Conservation (phyloP, 2,113 vertebrate species). For the Colaptes auratus region DNA sequence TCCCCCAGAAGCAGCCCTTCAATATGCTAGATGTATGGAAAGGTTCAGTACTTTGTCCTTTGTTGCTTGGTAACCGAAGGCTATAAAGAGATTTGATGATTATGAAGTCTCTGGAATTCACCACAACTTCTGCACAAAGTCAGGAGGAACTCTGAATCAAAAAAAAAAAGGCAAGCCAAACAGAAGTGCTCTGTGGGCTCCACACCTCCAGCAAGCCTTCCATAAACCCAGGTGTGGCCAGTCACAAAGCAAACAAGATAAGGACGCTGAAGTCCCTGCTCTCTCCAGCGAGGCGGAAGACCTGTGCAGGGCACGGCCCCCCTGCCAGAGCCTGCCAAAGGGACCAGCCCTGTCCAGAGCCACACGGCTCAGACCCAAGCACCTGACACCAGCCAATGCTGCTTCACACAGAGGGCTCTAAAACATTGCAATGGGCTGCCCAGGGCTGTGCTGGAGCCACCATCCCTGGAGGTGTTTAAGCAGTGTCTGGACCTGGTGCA, state of each 20-base stretch:
- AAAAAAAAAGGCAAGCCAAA: background rate
- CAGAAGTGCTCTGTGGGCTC: background rate
- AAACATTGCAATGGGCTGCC: no score
- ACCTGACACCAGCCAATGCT: rapidly evolving
- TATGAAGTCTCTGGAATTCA: slow-evolving; percentile 60
- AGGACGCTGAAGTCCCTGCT: background rate
- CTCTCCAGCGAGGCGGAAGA: background rate
- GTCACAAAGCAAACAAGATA: slow-evolving; percentile 20
- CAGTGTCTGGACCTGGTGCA: no score
- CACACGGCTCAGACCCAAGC: rapidly evolving
- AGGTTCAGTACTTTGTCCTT: slow-evolving; percentile 76
- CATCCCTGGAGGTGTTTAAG: no score
- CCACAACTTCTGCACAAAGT: slow-evolving; percentile 48
- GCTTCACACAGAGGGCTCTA: no score
- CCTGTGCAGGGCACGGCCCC: background rate
- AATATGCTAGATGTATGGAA: slow-evolving; percentile 31
- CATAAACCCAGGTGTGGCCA: background rate
- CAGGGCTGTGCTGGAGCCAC: no score
- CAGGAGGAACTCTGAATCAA: slow-evolving; percentile 11
- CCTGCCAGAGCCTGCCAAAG: background rate
- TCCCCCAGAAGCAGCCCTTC: background rate
- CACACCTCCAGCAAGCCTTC: background rate
- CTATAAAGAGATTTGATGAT: slow-evolving; percentile 77
- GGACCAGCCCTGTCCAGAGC: background rate
- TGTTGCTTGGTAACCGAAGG: slow-evolving; percentile 74